Conservation (phyloP, 2,888 invertebrate species). For the Melitaea athalia region DNA sequence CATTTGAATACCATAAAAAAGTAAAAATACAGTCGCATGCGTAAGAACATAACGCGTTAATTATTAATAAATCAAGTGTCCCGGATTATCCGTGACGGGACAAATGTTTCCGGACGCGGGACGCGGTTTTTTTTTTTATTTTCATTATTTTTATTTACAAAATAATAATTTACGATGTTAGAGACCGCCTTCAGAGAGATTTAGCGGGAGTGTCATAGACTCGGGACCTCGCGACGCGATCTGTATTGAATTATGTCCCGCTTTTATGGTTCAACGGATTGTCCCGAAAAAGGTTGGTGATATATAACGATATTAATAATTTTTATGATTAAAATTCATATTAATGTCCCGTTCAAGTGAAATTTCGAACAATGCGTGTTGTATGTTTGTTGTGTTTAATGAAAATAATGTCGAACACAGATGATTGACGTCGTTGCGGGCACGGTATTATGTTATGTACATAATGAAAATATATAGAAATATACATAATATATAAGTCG, state of each 20-base stretch:
- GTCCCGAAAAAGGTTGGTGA: conserved; percentile 61
- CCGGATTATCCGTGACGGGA: conserved; percentile 75
- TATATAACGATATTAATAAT: conserved; percentile 61
- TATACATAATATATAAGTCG: too few relatives aligned
- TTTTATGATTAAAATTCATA: conserved; percentile 64
- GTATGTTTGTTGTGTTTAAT: conserved; percentile 4
- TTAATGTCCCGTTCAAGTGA: conserved; percentile 40
- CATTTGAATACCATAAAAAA: neutral
- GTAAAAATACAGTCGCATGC: conserved; percentile 5
- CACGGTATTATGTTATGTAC: neutral
- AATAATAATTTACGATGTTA: conserved; percentile 76
- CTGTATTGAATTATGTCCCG: conserved; percentile 74
- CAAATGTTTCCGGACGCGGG: conserved; percentile 78
- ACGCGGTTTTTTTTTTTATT: conserved; percentile 70
- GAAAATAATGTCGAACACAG: conserved; percentile 5
- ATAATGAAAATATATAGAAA: too few relatives aligned
- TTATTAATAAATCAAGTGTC: conserved; percentile 79
- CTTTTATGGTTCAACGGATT: conserved; percentile 66
- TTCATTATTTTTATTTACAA: conserved; percentile 80
- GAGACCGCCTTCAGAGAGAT: conserved; percentile 80
- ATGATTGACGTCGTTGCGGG: neutral
- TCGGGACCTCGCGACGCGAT: conserved; percentile 68
- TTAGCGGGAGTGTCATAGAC: conserved; percentile 79
- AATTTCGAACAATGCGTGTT: conserved; percentile 22
- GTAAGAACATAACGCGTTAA: conserved; percentile 51